Conservation (phyloP, 2,888 invertebrate species). For the Amiota minor region DNA sequence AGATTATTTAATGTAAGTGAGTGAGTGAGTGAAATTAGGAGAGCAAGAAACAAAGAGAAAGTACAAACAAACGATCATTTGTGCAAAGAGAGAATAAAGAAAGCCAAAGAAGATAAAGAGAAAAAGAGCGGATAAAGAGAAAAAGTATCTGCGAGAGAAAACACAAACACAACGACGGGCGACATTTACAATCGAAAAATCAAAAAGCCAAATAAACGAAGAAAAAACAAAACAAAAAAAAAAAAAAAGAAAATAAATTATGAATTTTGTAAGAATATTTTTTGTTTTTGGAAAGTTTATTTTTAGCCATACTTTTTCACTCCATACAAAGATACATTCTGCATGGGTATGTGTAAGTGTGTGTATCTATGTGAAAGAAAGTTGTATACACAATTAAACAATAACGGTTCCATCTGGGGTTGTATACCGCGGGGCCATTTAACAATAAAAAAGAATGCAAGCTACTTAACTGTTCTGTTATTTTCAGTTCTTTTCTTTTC, state of each 20-base stretch:
- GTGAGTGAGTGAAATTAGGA: conserved; percentile 37
- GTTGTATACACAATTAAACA: neutral
- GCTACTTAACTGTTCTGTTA: conserved; percentile 15
- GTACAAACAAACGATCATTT: conserved; percentile 29
- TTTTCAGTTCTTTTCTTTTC: neutral
- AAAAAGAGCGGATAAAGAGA: conserved; percentile 24
- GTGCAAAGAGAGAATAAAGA: conserved; percentile 31
- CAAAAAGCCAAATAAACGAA: neutral
- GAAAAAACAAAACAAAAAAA: neutral
- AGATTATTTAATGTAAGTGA: conserved; percentile 16
- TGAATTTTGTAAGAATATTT: neutral
- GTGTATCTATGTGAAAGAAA: neutral
- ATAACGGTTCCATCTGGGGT: conserved; percentile 14
- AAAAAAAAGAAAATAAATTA: conserved; percentile 9
- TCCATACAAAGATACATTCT: too few relatives aligned
- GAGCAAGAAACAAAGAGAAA: conserved; percentile 37
- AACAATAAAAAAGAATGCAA: neutral
- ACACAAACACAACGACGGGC: neutral
- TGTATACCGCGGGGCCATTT: too few relatives aligned
- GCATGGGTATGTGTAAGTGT: too few relatives aligned
- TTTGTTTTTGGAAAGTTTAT: too few relatives aligned
- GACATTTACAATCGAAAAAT: conserved; percentile 2
- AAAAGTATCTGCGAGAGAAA: neutral
- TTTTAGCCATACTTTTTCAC: too few relatives aligned
- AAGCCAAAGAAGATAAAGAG: conserved; percentile 6